Percentiles rank a stretch among this genome's conserved stretches.
phyloP scores from a whole-genome alignment of 1,140 invertebrate genomes.

The Atta texana region DNA sequence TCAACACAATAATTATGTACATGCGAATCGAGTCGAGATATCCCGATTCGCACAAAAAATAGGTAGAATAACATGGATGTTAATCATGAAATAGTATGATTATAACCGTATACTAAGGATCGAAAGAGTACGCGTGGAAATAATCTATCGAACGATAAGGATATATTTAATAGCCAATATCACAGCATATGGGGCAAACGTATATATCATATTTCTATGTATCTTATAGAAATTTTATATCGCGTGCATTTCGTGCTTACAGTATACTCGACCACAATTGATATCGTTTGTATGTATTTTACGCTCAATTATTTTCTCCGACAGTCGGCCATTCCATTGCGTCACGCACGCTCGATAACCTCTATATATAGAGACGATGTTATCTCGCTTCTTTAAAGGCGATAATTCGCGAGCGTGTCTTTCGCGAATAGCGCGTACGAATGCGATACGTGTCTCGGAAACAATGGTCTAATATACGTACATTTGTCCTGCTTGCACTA shows the following conservation, averaged over 20 bases:
- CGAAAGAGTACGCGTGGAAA: constrained; percentile 6
- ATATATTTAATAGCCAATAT: constrained; percentile 42
- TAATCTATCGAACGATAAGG: constrained; percentile 46
- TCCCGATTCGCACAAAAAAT: constrained; percentile 6
- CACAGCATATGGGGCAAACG: not conserved
- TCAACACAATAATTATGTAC: constrained; percentile 12
- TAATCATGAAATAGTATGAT: constrained; percentile 31
- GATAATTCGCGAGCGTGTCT: constrained; percentile 62
- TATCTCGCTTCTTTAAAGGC: constrained; percentile 58
- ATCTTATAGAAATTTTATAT: constrained; percentile 50
- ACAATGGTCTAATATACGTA: constrained; percentile 69
- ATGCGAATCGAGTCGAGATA: constrained; percentile 5
- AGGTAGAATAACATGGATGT: constrained; percentile 17
- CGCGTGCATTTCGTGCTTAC: constrained; percentile 14
- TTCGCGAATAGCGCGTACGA: constrained; percentile 24
- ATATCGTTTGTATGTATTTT: constrained; percentile 32
- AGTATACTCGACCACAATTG: constrained; percentile 3
- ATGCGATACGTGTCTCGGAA: constrained; percentile 55
- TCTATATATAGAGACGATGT: constrained; percentile 45
- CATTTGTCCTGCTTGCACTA: constrained; percentile 59
- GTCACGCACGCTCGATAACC: constrained; percentile 33
- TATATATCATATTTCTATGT: not conserved
- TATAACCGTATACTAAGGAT: not conserved
- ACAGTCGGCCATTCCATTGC: constrained; percentile 35
- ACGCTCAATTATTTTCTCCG: constrained; percentile 37